Conservation (phyloP, 2,113 vertebrate genomes). For the Larimichthys crocea region DNA sequence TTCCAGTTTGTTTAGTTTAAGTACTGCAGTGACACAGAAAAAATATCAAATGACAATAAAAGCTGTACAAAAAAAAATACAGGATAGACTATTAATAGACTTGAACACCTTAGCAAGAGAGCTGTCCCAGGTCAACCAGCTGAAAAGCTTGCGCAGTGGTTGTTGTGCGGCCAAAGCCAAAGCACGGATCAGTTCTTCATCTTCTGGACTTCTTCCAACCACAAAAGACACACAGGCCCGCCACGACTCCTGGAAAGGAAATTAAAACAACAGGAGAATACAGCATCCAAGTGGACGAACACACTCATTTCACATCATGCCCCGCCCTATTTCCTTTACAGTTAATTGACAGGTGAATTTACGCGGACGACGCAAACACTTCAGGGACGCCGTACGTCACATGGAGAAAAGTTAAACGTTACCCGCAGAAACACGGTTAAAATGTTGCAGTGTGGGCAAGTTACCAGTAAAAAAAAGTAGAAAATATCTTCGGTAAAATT, state of each 20-base stretch:
- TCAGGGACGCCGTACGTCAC: neutral
- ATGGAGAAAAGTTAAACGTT: neutral
- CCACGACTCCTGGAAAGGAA: slow-evolving; percentile 85
- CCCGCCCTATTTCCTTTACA: neutral
- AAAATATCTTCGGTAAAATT: too few species aligned
- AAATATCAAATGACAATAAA: neutral
- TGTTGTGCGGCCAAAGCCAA: slow-evolving; percentile 81
- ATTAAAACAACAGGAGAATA: neutral
- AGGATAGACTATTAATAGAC: neutral
- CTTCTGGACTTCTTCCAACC: slow-evolving; percentile 80
- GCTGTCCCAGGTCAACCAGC: slow-evolving; percentile 76
- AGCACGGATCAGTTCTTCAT: slow-evolving; percentile 81
- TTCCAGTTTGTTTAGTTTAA: neutral
- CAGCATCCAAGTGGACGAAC: neutral
- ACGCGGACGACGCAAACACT: neutral
- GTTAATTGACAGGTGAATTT: neutral
- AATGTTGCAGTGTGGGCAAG: too few species aligned
- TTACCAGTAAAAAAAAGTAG: too few species aligned
- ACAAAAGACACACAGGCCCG: slow-evolving; percentile 83
- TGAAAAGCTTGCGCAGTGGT: slow-evolving; percentile 88
- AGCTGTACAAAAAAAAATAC: neutral
- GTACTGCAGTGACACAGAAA: neutral
- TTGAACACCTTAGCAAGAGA: slow-evolving; percentile 84
- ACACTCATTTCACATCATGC: neutral
- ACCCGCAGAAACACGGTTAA: neutral